These are phyloP conservation scores for Ondatra zibethicus DNA, from an alignment of 2,113 vertebrate genomes.

Conservation along the genomic window DNA sequence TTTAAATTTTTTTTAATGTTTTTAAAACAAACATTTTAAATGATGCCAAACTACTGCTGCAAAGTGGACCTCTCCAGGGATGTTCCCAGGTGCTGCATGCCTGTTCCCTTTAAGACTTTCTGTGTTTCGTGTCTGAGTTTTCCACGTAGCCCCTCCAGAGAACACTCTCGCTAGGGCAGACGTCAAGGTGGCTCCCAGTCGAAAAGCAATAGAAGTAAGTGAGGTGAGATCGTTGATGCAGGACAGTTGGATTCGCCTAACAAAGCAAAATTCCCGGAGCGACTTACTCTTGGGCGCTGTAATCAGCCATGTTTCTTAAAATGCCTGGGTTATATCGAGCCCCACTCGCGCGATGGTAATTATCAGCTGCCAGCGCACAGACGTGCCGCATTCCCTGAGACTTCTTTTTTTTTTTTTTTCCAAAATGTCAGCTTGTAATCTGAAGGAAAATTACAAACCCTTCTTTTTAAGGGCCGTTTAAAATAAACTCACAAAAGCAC, in stretches of 20 bases:
- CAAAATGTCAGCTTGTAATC: constrained; percentile 83
- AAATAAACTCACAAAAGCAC: constrained; percentile 72
- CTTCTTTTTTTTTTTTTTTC: constrained; percentile 72
- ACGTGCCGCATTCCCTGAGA: constrained; percentile 77
- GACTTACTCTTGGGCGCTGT: constrained; percentile 81
- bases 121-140: constrained; percentile 42
- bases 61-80: background rate
- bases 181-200: constrained; percentile 33
- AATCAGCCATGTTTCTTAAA: constrained; percentile 84
- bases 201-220: constrained; percentile 42
- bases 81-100: background rate
- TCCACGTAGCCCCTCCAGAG: background rate
- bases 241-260: constrained; percentile 83
- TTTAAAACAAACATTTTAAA: constrained; percentile 1
- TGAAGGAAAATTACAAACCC: constrained; percentile 79
- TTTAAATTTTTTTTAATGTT: background rate
- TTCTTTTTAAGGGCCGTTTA: constrained; percentile 80
- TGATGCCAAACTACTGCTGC: background rate
- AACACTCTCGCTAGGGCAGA: constrained; percentile 5
- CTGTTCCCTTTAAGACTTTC: background rate
- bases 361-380: constrained; percentile 84
- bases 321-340: constrained; percentile 82
- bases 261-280: constrained; percentile 82
- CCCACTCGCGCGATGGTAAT: constrained; percentile 83
- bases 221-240: constrained; percentile 70